Evolutionary conservation across 2,888 invertebrate genomes (phyloP).

Genomic region (Chymomyza amoena): DNA sequence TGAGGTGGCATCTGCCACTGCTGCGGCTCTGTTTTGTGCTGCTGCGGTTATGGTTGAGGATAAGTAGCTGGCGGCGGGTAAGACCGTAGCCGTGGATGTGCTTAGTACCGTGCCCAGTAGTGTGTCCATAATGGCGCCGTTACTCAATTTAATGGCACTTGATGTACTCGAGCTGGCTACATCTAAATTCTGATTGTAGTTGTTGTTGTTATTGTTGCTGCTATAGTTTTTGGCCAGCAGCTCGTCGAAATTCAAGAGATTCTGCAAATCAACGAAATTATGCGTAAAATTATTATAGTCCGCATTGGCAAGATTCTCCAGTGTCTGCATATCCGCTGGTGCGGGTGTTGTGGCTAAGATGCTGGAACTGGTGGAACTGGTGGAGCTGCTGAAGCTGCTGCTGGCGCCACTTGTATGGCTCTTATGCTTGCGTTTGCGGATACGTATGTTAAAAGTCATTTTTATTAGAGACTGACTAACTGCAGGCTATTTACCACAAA

Average conservation of each 20-base stretch:
- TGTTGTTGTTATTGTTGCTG: constrained; percentile 18
- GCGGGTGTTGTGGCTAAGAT: background rate
- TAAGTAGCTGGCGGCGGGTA: constrained; percentile 54
- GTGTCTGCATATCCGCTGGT: constrained; percentile 20
- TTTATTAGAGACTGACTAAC: constrained; percentile 10
- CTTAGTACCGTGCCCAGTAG: constrained; percentile 69
- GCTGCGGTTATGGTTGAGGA: constrained; percentile 33
- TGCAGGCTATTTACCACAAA: constrained; percentile 7
- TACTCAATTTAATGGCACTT: constrained; percentile 64
- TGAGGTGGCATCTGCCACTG: constrained; percentile 49
- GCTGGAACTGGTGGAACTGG: background rate
- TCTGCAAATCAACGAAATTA: constrained; percentile 68
- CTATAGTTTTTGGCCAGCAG: constrained; percentile 26
- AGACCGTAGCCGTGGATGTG: constrained; percentile 62
- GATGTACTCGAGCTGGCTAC: constrained; percentile 34
- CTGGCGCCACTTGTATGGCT: constrained; percentile 55
- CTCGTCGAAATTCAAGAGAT: constrained; percentile 58
- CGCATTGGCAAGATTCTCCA: constrained; percentile 14
- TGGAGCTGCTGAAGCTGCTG: constrained; percentile 45
- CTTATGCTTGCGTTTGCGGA: constrained; percentile 62
- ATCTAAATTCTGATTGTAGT: constrained; percentile 20
- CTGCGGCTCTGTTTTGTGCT: background rate
- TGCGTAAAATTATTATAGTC: constrained; percentile 68
- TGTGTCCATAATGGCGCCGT: constrained; percentile 63
- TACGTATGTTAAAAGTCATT: constrained; percentile 51